Conservation (phyloP, 2,888 invertebrate species). For the Pterostichus madidus region DNA sequence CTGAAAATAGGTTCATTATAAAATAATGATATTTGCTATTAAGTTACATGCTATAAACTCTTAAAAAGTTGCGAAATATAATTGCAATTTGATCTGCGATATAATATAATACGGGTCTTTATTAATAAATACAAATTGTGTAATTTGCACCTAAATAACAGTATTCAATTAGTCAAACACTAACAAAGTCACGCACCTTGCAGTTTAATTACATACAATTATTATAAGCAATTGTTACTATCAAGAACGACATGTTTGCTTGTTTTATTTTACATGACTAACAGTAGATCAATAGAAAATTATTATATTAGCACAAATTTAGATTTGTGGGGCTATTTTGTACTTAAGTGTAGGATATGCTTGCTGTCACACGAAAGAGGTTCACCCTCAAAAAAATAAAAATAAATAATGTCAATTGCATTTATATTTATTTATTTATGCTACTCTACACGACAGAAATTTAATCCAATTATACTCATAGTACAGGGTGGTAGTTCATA, state of each 20-base stretch:
- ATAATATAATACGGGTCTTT: neutral
- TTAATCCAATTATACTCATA: no score
- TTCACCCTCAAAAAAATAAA: no score
- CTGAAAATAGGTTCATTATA: neutral
- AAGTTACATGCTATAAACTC: neutral
- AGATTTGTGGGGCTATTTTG: no score
- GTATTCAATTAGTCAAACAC: neutral
- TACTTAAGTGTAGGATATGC: no score
- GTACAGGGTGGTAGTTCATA: no score
- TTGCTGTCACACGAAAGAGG: no score
- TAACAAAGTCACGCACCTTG: neutral
- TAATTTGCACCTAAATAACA: constrained; percentile 8
- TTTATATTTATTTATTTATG: no score
- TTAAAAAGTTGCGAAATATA: neutral
- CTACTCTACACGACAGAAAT: no score
- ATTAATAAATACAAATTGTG: neutral
- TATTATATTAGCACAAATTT: no score
- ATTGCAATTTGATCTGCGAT: constrained; percentile 6
- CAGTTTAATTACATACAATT: neutral
- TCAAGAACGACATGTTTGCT: neutral
- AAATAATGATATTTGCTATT: neutral
- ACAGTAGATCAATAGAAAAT: no score
- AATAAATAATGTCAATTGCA: no score
- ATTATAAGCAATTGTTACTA: neutral
- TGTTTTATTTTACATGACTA: neutral